Conservation (phyloP, 2,797 vertebrate genomes). For the Enteromius unitaeniatus region DNA sequence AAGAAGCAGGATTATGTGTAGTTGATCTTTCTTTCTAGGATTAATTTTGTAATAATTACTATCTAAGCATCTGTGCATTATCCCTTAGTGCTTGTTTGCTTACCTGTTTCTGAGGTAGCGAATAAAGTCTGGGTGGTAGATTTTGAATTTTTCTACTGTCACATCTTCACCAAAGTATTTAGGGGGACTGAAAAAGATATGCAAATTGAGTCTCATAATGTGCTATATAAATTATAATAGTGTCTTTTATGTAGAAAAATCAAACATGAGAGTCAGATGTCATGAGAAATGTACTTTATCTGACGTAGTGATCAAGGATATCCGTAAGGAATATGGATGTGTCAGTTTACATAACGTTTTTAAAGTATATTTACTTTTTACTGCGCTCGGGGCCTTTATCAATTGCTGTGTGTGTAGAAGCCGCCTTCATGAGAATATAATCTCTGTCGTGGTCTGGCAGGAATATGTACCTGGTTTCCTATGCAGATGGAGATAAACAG, state of each 20-base stretch:
- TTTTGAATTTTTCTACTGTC: constrained; percentile 76
- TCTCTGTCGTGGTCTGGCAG: constrained; percentile 83
- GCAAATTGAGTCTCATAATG: background rate
- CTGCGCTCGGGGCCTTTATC: constrained; percentile 66
- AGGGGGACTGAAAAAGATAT: constrained; percentile 67
- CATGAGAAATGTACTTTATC: background rate
- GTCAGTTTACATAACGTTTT: background rate
- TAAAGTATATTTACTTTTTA: constrained; percentile 51
- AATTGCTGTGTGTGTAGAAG: constrained; percentile 66
- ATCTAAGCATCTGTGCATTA: background rate
- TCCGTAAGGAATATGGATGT: constrained; percentile 59
- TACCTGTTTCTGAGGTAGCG: constrained; percentile 86
- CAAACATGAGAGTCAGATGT: background rate
- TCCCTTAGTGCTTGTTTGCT: constrained; percentile 11
- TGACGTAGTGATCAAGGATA: background rate
- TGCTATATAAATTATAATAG: background rate
- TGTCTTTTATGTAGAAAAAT: background rate
- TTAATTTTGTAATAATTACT: background rate
- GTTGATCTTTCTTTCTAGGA: background rate
- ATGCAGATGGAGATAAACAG: background rate
- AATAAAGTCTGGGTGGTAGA: constrained; percentile 83
- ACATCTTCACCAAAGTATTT: constrained; percentile 76
- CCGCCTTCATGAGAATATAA: constrained; percentile 80
- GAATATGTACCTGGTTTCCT: constrained; percentile 83
- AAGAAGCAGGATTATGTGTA: background rate